phyloP scores from a whole-genome alignment of 2,113 vertebrate species.

The Pygoscelis antarcticus region DNA sequence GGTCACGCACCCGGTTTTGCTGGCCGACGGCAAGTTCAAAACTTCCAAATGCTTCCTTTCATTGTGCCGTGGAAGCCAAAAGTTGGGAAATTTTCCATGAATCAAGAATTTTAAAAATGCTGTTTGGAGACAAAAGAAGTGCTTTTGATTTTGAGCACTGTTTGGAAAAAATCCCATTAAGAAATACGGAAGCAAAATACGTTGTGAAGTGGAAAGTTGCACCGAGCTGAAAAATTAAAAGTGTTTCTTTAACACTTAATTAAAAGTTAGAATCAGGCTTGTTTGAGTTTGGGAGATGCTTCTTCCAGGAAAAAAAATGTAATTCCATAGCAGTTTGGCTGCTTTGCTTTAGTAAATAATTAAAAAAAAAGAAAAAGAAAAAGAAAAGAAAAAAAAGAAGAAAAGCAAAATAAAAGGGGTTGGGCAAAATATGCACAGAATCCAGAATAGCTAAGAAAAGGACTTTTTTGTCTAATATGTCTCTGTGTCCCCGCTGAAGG shows the following conservation, averaged over 20 bases:
- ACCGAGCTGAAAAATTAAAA: neutral
- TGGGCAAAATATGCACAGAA: neutral
- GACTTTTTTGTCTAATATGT: neutral
- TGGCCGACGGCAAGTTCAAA: neutral
- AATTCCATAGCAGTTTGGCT: neutral
- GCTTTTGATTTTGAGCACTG: neutral
- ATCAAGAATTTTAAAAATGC: neutral
- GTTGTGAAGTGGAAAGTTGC: neutral
- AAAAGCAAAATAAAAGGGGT: neutral
- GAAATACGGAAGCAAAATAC: neutral
- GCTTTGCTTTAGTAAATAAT: neutral
- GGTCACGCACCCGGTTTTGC: neutral
- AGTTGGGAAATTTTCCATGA: neutral
- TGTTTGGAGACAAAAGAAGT: neutral
- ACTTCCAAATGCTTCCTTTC: neutral
- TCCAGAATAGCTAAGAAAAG: neutral
- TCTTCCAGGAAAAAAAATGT: neutral
- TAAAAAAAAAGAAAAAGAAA: neutral
- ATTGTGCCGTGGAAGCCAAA: neutral
- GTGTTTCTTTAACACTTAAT: neutral
- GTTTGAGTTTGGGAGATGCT: neutral
- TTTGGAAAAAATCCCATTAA: neutral
- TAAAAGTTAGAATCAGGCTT: neutral
- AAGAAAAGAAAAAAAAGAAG: neutral
- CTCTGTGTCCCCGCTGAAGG: neutral